phyloP scores from a whole-genome alignment of 2,113 vertebrate genomes.

The Pelvicachromis taeniatus region DNA sequence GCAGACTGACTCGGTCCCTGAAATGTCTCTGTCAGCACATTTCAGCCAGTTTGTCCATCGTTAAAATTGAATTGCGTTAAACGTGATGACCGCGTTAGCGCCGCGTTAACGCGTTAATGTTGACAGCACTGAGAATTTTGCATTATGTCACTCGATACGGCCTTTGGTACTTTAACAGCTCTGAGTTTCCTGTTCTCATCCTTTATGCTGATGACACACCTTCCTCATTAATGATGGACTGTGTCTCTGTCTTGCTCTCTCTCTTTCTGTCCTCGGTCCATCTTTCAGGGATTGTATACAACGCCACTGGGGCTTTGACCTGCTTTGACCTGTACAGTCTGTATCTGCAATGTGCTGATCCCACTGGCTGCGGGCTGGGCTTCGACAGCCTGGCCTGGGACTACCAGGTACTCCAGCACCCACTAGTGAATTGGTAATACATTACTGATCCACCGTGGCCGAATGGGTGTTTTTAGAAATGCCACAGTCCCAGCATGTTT shows the following conservation, averaged over 20 bases:
- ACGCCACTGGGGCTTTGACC: slow-evolving; percentile 63
- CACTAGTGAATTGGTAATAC: background rate
- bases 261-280: background rate
- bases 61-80: too few species aligned
- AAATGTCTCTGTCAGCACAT: too few species aligned
- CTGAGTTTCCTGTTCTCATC: background rate
- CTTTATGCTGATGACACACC: too few species aligned
- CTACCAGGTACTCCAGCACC: slow-evolving; percentile 80
- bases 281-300: slow-evolving; percentile 85
- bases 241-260: background rate
- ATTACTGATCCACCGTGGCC: background rate
- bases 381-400: slow-evolving; percentile 84
- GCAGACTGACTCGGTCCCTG: too few species aligned
- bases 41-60: too few species aligned
- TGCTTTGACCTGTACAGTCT: slow-evolving; percentile 81
- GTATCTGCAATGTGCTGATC: slow-evolving; percentile 84
- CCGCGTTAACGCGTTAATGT: too few species aligned
- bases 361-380: slow-evolving; percentile 86
- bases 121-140: too few species aligned
- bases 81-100: too few species aligned
- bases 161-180: rapidly evolving
- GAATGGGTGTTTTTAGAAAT: background rate
- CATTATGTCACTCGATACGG: background rate
- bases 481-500: background rate
- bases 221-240: rapidly evolving